Percentiles rank a stretch among this genome's conserved stretches.
These are phyloP conservation scores for Nycticryphes semicollaris DNA, from an alignment of 2,113 vertebrate species.

Conservation along the genomic window DNA sequence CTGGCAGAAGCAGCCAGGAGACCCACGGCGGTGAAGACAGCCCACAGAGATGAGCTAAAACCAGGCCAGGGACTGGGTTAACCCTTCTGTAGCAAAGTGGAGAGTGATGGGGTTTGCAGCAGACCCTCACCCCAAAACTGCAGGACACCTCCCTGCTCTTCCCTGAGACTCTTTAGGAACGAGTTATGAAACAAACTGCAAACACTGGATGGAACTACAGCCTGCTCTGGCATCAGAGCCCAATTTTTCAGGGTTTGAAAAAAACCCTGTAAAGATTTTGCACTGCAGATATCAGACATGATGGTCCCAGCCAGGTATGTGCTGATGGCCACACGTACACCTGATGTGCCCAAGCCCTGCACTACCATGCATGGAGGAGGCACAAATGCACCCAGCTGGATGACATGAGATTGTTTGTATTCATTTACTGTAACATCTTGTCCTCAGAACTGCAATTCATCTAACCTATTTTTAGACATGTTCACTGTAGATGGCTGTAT, in stretches of 20 bases:
- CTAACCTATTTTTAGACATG: conserved; percentile 33
- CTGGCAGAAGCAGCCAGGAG: background rate
- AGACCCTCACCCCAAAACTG: background rate
- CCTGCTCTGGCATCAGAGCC: background rate
- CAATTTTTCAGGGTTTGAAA: background rate
- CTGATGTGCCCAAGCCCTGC: background rate
- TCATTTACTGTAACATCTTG: background rate
- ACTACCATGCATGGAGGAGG: background rate
- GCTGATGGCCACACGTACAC: background rate
- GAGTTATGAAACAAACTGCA: background rate
- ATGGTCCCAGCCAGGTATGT: background rate
- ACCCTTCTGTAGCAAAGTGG: rapidly evolving
- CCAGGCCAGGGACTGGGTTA: background rate
- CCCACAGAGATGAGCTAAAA: background rate
- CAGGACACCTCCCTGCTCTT: background rate
- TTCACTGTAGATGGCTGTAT: background rate
- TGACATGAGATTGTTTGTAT: background rate
- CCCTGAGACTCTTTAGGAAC: background rate
- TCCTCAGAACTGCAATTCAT: background rate
- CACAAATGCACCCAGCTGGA: background rate
- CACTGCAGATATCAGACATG: background rate
- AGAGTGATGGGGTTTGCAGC: background rate
- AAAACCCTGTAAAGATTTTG: background rate
- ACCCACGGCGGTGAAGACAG: background rate
- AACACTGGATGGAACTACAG: background rate